Percentiles rank a stretch among this genome's conserved stretches.
These are phyloP conservation scores for Arctia plantaginis DNA, from an alignment of 2,888 invertebrate species.

Conservation along the genomic window DNA sequence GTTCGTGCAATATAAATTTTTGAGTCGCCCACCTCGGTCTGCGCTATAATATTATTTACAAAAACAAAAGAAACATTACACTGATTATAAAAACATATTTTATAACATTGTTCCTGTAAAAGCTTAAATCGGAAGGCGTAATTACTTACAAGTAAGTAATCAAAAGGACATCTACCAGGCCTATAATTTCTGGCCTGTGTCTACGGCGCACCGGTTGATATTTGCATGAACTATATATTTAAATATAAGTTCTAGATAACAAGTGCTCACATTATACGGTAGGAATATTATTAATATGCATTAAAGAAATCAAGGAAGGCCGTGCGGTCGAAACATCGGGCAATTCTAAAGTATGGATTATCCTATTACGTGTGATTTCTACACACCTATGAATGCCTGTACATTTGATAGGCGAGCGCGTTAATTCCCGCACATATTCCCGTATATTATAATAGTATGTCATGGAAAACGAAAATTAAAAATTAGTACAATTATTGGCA, in stretches of 20 bases:
- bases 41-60: slow-evolving; percentile 7
- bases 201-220: not conserved
- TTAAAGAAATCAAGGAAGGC: not conserved
- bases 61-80: slow-evolving; percentile 18
- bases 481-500: not conserved
- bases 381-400: too few relatives aligned
- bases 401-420: not conserved
- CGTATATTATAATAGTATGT: not conserved
- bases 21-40: slow-evolving; percentile 17
- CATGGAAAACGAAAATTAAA: not conserved
- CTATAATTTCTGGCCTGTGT: not conserved
- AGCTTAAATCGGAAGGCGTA: slow-evolving; percentile 37
- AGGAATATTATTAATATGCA: too few relatives aligned
- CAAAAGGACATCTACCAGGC: slow-evolving; percentile 43
- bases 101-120: slow-evolving; percentile 7
- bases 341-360: too few relatives aligned
- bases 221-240: not conserved
- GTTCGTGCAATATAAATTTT: slow-evolving; percentile 12
- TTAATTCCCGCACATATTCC: not conserved
- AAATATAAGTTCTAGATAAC: not conserved
- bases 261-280: too few relatives aligned
- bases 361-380: too few relatives aligned
- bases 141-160: slow-evolving; percentile 44
- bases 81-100: slow-evolving; percentile 18
- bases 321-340: too few relatives aligned